Percentiles rank a stretch among this genome's conserved stretches.
Conservation (phyloP, 2,888 invertebrate species). For the Linnaemya vulpina region DNA sequence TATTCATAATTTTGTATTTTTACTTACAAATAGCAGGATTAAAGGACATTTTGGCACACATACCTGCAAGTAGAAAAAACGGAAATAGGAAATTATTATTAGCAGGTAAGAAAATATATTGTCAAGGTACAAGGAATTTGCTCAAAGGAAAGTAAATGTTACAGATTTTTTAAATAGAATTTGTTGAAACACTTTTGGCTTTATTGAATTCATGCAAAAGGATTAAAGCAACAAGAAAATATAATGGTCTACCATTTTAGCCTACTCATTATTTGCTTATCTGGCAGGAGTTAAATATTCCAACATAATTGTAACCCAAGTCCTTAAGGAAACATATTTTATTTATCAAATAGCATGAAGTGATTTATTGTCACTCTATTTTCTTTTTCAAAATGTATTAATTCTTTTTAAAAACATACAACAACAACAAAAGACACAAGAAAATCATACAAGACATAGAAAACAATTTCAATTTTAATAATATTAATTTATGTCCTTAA, state of each 20-base stretch:
- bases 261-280: neutral
- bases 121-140: no score
- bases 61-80: slow-evolving; percentile 46
- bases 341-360: neutral
- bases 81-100: no score
- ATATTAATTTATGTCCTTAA: slow-evolving; percentile 41
- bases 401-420: neutral
- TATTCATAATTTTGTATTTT: neutral
- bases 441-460: neutral
- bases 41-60: neutral
- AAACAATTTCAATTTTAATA: slow-evolving; percentile 48
- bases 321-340: neutral
- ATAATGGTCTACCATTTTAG: neutral
- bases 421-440: neutral
- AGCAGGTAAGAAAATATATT: no score
- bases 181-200: no score
- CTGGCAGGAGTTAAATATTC: neutral
- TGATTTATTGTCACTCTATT: slow-evolving; percentile 8
- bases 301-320: neutral
- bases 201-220: neutral
- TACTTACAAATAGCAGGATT: neutral
- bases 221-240: neutral
- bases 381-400: slow-evolving; percentile 7
- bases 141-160: no score
- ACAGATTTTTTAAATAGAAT: no score